Percentiles rank a stretch among this genome's conserved stretches.
phyloP scores from a whole-genome alignment of 2,888 invertebrate species.

The Heliothis peltigera region DNA sequence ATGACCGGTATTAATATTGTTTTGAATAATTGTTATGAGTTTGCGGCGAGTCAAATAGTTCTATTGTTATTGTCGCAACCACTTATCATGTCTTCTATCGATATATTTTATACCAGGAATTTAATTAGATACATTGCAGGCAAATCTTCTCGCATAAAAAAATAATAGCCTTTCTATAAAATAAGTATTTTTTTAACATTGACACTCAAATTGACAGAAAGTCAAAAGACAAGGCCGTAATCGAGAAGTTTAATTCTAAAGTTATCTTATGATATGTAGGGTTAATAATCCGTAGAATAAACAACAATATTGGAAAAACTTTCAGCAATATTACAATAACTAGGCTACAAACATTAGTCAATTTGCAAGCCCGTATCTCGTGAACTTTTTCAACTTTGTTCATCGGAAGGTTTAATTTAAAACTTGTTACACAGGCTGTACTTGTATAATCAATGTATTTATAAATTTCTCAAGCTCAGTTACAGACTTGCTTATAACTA shows the following conservation, averaged over 20 bases:
- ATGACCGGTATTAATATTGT: slow-evolving; percentile 45
- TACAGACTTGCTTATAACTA: too few species aligned
- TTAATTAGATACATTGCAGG: not conserved
- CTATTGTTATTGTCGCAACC: slow-evolving; percentile 15
- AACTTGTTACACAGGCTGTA: not conserved
- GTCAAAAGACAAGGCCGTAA: too few species aligned
- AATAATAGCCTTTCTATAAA: too few species aligned
- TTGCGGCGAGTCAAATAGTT: slow-evolving; percentile 30
- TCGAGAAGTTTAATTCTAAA: too few species aligned
- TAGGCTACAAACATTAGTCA: slow-evolving; percentile 2
- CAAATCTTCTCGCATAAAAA: not conserved
- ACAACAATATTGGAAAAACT: too few species aligned
- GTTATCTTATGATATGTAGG: too few species aligned
- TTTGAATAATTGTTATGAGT: slow-evolving; percentile 45
- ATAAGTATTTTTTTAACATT: too few species aligned
- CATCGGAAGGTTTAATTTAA: not conserved
- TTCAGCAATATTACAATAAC: not conserved
- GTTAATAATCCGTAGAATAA: too few species aligned
- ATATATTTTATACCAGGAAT: not conserved
- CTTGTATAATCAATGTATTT: too few species aligned
- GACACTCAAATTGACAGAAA: too few species aligned
- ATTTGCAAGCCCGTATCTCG: not conserved
- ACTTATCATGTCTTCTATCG: slow-evolving; percentile 3
- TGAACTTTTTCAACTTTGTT: not conserved
- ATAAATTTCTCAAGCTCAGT: too few species aligned